phyloP scores from a whole-genome alignment of 2,113 vertebrate genomes.

The Oxygymnocypris stewartii region DNA sequence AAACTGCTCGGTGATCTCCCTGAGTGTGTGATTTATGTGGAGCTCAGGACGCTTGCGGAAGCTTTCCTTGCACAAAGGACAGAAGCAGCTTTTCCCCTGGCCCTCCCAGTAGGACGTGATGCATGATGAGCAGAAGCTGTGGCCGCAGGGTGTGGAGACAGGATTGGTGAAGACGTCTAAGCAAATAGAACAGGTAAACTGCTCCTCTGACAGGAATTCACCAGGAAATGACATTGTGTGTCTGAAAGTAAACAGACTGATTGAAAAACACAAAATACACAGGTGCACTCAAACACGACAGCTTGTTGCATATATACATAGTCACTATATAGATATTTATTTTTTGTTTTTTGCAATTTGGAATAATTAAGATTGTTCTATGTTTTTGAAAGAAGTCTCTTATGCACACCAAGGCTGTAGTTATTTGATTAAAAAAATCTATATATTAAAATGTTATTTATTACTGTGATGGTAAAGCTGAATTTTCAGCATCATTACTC shows the following conservation, averaged over 20 bases:
- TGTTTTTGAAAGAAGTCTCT: too few relatives aligned
- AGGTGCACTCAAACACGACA: too few relatives aligned
- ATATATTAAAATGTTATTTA: too few relatives aligned
- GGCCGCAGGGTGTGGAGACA: slow-evolving; percentile 74
- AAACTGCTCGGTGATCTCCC: slow-evolving; percentile 77
- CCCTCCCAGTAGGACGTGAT: slow-evolving; percentile 73
- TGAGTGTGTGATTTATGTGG: slow-evolving; percentile 74
- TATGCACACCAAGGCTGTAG: too few relatives aligned
- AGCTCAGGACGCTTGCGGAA: slow-evolving; percentile 71
- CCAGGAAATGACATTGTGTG: slow-evolving; percentile 58
- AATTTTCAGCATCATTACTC: too few relatives aligned
- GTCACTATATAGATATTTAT: neutral
- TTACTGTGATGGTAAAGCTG: too few relatives aligned
- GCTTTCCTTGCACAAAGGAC: slow-evolving; percentile 75
- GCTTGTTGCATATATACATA: neutral
- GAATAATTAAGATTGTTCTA: too few relatives aligned
- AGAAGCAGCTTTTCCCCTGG: slow-evolving; percentile 59
- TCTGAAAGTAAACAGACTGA: neutral
- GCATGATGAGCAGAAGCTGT: slow-evolving; percentile 76
- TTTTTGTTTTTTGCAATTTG: too few relatives aligned
- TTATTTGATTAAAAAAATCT: too few relatives aligned
- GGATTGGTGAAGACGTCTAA: slow-evolving; percentile 74
- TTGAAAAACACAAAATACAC: neutral
- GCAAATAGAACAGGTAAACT: slow-evolving; percentile 77
- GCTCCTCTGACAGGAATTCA: slow-evolving; percentile 71